These are phyloP conservation scores for Arctopsyche grandis DNA, from an alignment of 1,140 invertebrate genomes.

Conservation along the genomic window DNA sequence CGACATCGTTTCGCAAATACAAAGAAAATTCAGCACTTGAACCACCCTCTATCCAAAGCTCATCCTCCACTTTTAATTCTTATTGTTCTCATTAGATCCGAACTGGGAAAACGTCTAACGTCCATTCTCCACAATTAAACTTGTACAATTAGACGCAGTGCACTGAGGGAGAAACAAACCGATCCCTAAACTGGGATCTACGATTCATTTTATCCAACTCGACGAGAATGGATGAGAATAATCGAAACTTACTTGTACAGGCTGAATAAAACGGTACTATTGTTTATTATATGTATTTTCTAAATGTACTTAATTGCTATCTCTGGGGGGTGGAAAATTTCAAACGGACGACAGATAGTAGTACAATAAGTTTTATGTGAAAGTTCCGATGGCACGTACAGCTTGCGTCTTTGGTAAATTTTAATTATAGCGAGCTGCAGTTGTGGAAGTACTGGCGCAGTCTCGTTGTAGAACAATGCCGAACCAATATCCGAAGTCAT, in stretches of 20 bases:
- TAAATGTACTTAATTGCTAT: not conserved
- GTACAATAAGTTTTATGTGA: constrained; percentile 30
- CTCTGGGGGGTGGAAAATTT: not conserved
- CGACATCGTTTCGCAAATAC: no score
- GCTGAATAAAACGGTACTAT: no score
- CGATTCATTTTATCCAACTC: no score
- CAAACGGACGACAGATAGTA: not conserved
- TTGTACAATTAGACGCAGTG: not conserved
- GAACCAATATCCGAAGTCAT: constrained; percentile 34
- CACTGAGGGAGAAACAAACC: not conserved
- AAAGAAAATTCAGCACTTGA: no score
- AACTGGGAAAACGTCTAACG: constrained; percentile 3
- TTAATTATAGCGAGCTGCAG: constrained; percentile 26
- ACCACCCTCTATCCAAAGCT: no score
- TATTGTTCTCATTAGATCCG: not conserved
- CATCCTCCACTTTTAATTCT: no score
- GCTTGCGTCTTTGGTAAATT: constrained; percentile 3
- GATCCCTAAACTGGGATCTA: not conserved
- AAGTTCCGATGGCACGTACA: constrained; percentile 1
- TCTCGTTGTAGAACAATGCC: constrained; percentile 9
- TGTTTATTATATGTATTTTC: not conserved
- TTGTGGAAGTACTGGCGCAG: not conserved
- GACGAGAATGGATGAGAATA: not conserved
- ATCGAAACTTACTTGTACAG: not conserved
- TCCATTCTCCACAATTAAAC: not conserved